Base-by-base conservation (phyloP, 2,113 vertebrate genomes). In the Amblyopsis rosae region DNA sequence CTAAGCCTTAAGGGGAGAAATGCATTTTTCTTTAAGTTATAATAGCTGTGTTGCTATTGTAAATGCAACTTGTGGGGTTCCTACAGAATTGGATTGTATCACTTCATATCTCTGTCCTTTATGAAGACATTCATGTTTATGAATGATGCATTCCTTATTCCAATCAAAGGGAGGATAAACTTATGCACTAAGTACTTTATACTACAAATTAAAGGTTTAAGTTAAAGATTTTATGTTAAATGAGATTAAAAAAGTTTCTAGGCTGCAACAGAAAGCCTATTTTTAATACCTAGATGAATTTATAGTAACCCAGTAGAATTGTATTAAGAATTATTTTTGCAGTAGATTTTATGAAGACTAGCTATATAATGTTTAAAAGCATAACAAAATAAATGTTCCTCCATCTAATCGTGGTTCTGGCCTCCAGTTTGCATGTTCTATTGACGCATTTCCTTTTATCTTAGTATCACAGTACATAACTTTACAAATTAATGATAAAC, bases 141-240 rank as follows among this genome's bases (percentile, higher is more conserved):
- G 16, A 49, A 51, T 63, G 11, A 82, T 19, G 67, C 62, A 79
- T 80, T 45, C 83, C 67, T 83, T 79, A 82, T 35, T 75, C 81
- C 77, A 17, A 59, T 49, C 76, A 71, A 82, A 83, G 73, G 69
- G 70, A 86, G 70, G 74, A 69, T 33, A 57, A 67, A 75, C 16
- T 86, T 82, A 87, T 91, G 91, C 92, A 91, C 85, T 83, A 88
- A 49, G 41, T 83, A 79, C 85, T 91, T 92, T 90, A 67, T 91
- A 87, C 56, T 62, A 59, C 73, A 81, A 75, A 83, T 67, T 17
- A 70, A 60, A 72, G 4, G 26, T 17, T 60, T 72, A 63, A 76
- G 72, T 69, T 56, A 50, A 62, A 78, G 77, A 67, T 80, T 88
- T 76, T 84, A 61, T 26, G 26, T 58, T 61, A 72, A 72, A 82